Evolutionary conservation across 2,888 invertebrate genomes (phyloP).

Genomic region (Drosophila dives): DNA sequence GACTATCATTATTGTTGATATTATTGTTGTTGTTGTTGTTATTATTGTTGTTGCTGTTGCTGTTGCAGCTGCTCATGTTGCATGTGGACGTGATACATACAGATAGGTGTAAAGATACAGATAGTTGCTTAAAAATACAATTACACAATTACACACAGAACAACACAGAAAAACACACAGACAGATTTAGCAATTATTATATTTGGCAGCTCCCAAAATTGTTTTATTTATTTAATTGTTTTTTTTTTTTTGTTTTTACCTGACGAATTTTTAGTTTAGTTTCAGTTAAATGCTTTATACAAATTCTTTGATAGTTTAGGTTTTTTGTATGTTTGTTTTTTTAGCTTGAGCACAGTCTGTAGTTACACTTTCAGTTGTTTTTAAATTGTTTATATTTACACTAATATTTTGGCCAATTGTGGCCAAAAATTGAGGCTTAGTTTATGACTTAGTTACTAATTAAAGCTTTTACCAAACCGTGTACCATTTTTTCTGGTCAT

Average conservation of each 20-base stretch:
- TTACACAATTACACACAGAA: slow-evolving; percentile 30
- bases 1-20: slow-evolving; percentile 27
- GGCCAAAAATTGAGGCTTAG: slow-evolving; percentile 30
- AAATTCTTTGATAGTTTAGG: slow-evolving; percentile 30
- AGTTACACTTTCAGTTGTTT: slow-evolving; percentile 60
- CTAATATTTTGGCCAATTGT: slow-evolving; percentile 40
- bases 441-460: slow-evolving; percentile 64
- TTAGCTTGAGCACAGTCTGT: slow-evolving; percentile 67
- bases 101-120: slow-evolving; percentile 14
- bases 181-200: neutral
- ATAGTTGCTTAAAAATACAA: neutral
- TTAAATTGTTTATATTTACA: slow-evolving; percentile 23
- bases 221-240: neutral
- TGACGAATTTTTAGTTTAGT: slow-evolving; percentile 40
- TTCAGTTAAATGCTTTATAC: slow-evolving; percentile 47
- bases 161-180: slow-evolving; percentile 22
- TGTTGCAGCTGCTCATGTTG: slow-evolving; percentile 34
- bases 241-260: slow-evolving; percentile 38
- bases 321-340: slow-evolving; percentile 7
- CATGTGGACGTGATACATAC: slow-evolving; percentile 2
- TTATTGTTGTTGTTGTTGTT: slow-evolving; percentile 16
- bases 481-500: slow-evolving; percentile 67
- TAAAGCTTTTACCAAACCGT: slow-evolving; percentile 81
- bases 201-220: slow-evolving; percentile 48
- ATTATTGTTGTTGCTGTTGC: slow-evolving; percentile 28